Percentiles rank a stretch among this genome's conserved stretches.
Evolutionary conservation across 64 coral and sea anemone genomes (phyloP).

Genomic region (Stichodactyla mertensii): DNA sequence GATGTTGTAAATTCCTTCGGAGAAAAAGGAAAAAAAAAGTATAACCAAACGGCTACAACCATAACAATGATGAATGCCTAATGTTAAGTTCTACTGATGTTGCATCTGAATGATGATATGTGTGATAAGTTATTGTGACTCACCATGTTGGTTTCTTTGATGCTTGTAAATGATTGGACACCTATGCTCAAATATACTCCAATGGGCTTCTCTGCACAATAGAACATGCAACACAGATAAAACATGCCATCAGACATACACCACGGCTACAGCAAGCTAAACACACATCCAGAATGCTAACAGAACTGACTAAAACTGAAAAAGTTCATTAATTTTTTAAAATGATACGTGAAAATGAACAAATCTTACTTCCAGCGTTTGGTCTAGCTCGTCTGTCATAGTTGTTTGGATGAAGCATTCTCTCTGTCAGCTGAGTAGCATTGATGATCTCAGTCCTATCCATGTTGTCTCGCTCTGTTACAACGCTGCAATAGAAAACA

Average conservation of each 20-base stretch:
- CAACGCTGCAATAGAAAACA: conserved; percentile 5
- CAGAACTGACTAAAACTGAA: too few relatives aligned
- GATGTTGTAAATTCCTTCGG: conserved; percentile 84
- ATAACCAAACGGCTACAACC: not conserved
- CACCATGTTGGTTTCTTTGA: conserved; percentile 87
- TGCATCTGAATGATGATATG: too few relatives aligned
- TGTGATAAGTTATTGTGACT: not conserved
- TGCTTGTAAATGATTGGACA: conserved; percentile 77
- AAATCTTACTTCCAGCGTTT: conserved; percentile 48
- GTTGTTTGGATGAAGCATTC: conserved; percentile 24
- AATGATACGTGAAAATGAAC: not conserved
- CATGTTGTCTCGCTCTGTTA: conserved; percentile 24
- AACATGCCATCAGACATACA: not conserved
- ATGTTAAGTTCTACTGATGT: not conserved
- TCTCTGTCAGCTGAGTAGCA: conserved; percentile 25
- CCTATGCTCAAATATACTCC: conserved; percentile 69
- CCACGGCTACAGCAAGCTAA: too few relatives aligned
- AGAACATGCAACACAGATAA: not conserved
- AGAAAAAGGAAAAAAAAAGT: not conserved
- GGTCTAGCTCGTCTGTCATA: conserved; percentile 76
- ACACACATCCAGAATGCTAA: too few relatives aligned
- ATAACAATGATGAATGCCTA: not conserved
- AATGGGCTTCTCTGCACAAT: conserved; percentile 31
- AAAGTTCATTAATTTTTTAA: too few relatives aligned
- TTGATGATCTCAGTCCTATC: conserved; percentile 77